Evolutionary conservation across 23 tunicate species (phyloP), one percentile per base, ranked within the genome.

Genomic region (Halocynthia roretzi): DNA sequence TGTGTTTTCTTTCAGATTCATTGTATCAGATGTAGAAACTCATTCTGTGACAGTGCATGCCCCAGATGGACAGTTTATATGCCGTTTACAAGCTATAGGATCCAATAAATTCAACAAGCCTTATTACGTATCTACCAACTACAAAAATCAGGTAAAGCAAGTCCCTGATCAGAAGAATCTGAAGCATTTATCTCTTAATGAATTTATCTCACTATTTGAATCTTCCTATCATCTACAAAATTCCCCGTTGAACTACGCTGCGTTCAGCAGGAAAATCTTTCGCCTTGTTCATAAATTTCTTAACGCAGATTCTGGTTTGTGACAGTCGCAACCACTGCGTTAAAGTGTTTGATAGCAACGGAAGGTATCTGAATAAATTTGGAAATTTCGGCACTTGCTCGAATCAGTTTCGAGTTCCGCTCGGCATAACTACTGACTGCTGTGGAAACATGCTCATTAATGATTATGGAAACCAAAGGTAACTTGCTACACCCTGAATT

Each of bases 391-490:
- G 67, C 51, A 15, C 60, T 5, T 53, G 57, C 20, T 55, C 54
- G 7, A 61, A 72, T 7, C 72, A 84, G 21, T 52, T 84, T 12
- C n/a, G 78, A 19, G 64, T 53, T 10, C 88, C 88, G 10, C 83
- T 84, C 54, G 88, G 88, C 12, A 10, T 84, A 31, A 54, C n/a
- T 14, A 60, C 79, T 8, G 88, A 84, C 66, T 84, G 88, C 51
- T 61, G 79, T 61, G 88, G 88, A 52, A 84, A 84, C 56, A 44
- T 84, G 8, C 54, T 84, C 7, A 68, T 84, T 8, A 54, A 71
- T 70, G 75, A 78, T 54, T 84, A 84, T 53, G 88, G 88, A 71
- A 76, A 71, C 23, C 67, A 71, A 53, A 78, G 81, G 88, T 84
- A 48, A 0, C 1, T 17, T n/a, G 19, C 1, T 11, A 11, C 20